These are phyloP conservation scores for Perithous albicinctus DNA, from an alignment of 2,888 invertebrate species.

Conservation along the genomic window DNA sequence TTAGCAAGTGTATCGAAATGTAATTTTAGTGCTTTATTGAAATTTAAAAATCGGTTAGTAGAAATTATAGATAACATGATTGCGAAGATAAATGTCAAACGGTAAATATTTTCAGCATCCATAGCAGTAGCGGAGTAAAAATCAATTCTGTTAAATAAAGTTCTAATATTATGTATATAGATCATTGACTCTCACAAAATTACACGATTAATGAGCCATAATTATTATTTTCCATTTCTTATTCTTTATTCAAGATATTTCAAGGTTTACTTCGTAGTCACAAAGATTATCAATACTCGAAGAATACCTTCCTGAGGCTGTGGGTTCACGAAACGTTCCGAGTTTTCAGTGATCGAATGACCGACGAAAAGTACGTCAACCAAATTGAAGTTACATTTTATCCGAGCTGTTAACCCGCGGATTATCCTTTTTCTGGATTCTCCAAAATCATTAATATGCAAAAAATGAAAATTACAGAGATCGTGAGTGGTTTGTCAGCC, in stretches of 20 bases:
- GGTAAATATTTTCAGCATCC: too few relatives aligned
- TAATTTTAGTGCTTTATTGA: too few relatives aligned
- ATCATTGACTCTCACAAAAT: neutral
- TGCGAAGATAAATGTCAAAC: too few relatives aligned
- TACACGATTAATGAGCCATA: neutral
- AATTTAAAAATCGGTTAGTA: too few relatives aligned
- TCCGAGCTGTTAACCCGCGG: neutral
- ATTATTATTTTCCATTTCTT: slow-evolving; percentile 2
- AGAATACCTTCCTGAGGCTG: slow-evolving; percentile 89
- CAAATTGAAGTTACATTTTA: neutral
- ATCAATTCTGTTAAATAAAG: slow-evolving; percentile 2
- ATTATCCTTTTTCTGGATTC: neutral
- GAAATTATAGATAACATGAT: too few relatives aligned
- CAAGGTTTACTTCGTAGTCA: slow-evolving; percentile 93
- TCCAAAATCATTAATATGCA: neutral
- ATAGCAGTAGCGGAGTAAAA: too few relatives aligned
- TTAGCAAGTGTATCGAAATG: too few relatives aligned
- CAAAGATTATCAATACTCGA: slow-evolving; percentile 91
- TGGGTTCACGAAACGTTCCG: slow-evolving; percentile 95
- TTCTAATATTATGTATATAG: neutral
- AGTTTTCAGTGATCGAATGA: slow-evolving; percentile 93
- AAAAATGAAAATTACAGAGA: slow-evolving; percentile 86
- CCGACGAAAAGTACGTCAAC: slow-evolving; percentile 89
- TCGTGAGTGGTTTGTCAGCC: slow-evolving; percentile 90
- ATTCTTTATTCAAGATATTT: slow-evolving; percentile 84